Percentiles rank a stretch among this genome's conserved stretches.
phyloP scores from a whole-genome alignment of 2,888 invertebrate species.

The Atherix ibis region DNA sequence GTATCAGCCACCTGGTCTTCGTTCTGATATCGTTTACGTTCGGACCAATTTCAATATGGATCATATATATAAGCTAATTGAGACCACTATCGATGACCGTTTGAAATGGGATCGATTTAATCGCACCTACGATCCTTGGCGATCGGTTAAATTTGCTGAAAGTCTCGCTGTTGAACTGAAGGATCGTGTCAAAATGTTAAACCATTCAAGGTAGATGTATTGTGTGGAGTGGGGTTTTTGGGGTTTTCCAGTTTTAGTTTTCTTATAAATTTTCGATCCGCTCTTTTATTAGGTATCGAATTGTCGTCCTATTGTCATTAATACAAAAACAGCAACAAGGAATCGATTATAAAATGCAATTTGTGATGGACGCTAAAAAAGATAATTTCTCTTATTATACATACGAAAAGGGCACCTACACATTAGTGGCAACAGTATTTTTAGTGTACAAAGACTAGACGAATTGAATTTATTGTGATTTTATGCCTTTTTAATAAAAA shows the following conservation, averaged over 20 bases:
- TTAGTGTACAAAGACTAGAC: constrained; percentile 27
- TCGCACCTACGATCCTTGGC: constrained; percentile 31
- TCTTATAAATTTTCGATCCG: too few species aligned
- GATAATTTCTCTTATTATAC: constrained; percentile 28
- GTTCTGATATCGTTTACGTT: constrained; percentile 24
- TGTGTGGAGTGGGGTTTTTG: neutral
- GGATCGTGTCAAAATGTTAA: constrained; percentile 24
- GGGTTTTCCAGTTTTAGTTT: neutral
- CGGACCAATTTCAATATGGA: constrained; percentile 29
- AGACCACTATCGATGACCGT: constrained; percentile 26
- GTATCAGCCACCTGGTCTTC: constrained; percentile 13
- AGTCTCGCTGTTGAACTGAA: constrained; percentile 25
- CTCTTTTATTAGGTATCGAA: constrained; percentile 25
- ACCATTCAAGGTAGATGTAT: constrained; percentile 22
- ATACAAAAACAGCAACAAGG: constrained; percentile 31
- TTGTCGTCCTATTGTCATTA: constrained; percentile 27
- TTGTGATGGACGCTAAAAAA: constrained; percentile 26
- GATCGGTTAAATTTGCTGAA: constrained; percentile 26
- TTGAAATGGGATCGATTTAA: constrained; percentile 29
- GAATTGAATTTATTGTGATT: too few species aligned
- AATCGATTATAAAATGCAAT: constrained; percentile 25
- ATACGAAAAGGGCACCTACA: constrained; percentile 27
- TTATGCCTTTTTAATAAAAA: too few species aligned
- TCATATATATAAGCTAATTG: constrained; percentile 25
- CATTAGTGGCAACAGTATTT: constrained; percentile 27